These are phyloP conservation scores for Drosophila affinis DNA, from an alignment of 2,888 invertebrate species.

Conservation along the genomic window DNA sequence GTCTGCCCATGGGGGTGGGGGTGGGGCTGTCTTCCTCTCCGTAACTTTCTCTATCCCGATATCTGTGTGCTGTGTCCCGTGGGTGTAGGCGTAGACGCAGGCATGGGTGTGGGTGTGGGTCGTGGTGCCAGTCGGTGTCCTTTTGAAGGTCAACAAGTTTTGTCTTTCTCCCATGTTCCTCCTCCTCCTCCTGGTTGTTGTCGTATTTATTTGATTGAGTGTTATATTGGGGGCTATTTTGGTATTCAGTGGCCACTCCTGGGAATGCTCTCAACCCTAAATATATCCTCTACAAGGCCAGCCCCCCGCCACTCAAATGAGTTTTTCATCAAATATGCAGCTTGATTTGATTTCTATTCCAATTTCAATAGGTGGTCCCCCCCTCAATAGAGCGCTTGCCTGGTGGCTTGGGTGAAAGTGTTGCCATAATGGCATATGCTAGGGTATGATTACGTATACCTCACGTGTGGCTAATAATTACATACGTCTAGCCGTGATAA, in stretches of 20 bases:
- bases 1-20: background rate
- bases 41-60: background rate
- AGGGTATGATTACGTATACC: conserved; percentile 32
- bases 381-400: background rate
- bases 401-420: conserved; percentile 18
- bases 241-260: conserved; percentile 42
- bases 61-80: background rate
- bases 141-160: conserved; percentile 75
- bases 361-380: conserved; percentile 2
- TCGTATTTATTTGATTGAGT: conserved; percentile 43
- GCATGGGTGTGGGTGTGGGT: conserved; percentile 15
- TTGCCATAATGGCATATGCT: conserved; percentile 1
- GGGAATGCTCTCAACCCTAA: conserved; percentile 28
- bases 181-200: conserved; percentile 17
- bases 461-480: conserved; percentile 49
- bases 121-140: conserved; percentile 61
- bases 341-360: conserved; percentile 33
- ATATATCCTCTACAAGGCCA: conserved; percentile 24
- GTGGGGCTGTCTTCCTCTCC: background rate
- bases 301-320: background rate
- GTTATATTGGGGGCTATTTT: conserved; percentile 53
- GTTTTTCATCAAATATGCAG: conserved; percentile 35
- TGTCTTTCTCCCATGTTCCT: conserved; percentile 29
- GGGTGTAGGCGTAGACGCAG: background rate
- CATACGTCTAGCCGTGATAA: conserved; percentile 18